Conservation (phyloP, 2,888 invertebrate genomes). For the Byasa hedistus region DNA sequence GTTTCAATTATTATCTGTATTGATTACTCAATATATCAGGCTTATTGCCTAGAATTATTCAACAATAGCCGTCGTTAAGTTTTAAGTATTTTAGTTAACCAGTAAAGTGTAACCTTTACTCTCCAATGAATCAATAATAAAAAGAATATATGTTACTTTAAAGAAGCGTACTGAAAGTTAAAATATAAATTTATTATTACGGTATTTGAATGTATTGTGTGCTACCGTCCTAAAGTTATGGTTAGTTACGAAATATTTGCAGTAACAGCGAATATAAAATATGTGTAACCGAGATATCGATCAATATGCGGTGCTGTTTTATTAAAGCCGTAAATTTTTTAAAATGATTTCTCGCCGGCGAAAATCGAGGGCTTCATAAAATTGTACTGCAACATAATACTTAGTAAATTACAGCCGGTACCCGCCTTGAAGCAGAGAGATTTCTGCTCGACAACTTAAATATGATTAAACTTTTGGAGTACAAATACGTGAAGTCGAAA, state of each 20-base stretch:
- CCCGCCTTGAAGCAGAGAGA: slow-evolving; percentile 50
- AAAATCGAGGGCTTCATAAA: slow-evolving; percentile 46
- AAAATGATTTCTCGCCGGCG: slow-evolving; percentile 51
- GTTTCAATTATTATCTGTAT: too few relatives aligned
- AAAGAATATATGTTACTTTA: background rate
- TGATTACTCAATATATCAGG: too few relatives aligned
- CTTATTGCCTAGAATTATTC: too few relatives aligned
- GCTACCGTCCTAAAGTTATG: slow-evolving; percentile 1
- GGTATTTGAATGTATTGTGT: background rate
- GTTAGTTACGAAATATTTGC: slow-evolving; percentile 26
- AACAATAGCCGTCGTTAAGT: too few relatives aligned
- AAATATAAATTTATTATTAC: background rate
- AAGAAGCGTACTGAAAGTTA: background rate
- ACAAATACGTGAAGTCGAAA: slow-evolving; percentile 5
- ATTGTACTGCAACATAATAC: slow-evolving; percentile 51
- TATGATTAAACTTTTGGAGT: slow-evolving; percentile 29
- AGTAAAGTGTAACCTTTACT: too few relatives aligned
- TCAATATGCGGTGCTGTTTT: slow-evolving; percentile 56
- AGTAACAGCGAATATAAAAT: slow-evolving; percentile 28
- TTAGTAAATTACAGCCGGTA: slow-evolving; percentile 56
- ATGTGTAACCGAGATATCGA: slow-evolving; percentile 44
- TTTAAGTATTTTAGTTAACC: too few relatives aligned
- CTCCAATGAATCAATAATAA: background rate
- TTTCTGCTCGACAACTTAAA: slow-evolving; percentile 31
- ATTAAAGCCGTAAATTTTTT: slow-evolving; percentile 56